Base-by-base conservation (phyloP, 2,113 vertebrate genomes). In the Rana temporaria region DNA sequence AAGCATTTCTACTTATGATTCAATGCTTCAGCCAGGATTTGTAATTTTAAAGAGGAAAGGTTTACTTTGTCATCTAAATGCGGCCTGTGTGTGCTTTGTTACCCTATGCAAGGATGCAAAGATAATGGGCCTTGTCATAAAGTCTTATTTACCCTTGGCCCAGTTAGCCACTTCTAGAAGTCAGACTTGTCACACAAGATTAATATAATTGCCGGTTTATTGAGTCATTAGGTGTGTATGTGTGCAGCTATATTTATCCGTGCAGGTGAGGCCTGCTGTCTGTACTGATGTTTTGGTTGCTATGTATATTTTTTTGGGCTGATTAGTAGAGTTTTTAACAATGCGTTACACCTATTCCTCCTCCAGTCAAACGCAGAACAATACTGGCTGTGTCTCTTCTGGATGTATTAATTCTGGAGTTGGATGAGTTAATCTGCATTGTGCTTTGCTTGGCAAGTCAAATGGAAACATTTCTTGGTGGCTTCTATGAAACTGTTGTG, bases 371-470 rank as follows among this genome's bases (percentile, higher is more conserved):
- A 4, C 32, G 22, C 38, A 64, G 59, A 64, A 64, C 57, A 70
- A 30, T 64, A n/a, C 17, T 81, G 38, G 34, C 52, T 22, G 20
- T 69, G 52, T 69, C 34, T 69, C 14, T n/a, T 59, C 16, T 24
- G 15, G 55, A 65, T 74, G 1, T 20, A 16, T 34, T 64, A 52
- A 26, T 57, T 52, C 20, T 30, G 72, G 34, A 15, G 32, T 5
- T 30, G 20, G 30, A 68, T 26, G 81, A 30, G 64, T 83, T 83
- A 83, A 76, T 76, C 12, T 5, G 18, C 81, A 62, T 67, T 68
- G 19, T 74, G 79, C 60, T 82, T 75, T 83, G 71, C 81, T 83
- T 83, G 81, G 81, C 81, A 68, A 60, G 63, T 76, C 53, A 68
- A 52, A 76, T 76, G 71, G 81, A 76, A 83, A 60, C 63, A 48